Conservation (phyloP, 37 sponge, comb jelly and placozoan genomes). For the Diacarnus erythraeanus region DNA sequence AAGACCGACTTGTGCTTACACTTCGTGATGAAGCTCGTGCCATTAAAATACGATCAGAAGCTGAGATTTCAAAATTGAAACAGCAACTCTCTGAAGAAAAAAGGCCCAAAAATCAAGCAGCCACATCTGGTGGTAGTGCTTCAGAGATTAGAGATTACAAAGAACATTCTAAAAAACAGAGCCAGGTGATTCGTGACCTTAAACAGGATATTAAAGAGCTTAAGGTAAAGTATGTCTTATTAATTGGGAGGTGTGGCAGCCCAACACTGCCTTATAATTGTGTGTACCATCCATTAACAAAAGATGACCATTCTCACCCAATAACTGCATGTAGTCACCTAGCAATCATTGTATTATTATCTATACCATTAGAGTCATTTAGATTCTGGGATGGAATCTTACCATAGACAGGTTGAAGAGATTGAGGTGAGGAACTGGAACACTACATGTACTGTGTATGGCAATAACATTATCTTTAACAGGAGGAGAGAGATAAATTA, state of each 20-base stretch:
- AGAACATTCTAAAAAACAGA: background rate
- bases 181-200: background rate
- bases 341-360: too few species aligned
- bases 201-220: background rate
- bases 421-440: background rate
- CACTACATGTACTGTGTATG: too few species aligned
- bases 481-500: background rate
- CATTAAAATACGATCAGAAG: too few species aligned
- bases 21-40: too few species aligned
- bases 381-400: background rate
- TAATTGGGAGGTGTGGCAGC: background rate
- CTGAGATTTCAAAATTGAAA: background rate
- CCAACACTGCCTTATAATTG: too few species aligned
- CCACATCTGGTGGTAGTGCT: too few species aligned
- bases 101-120: background rate
- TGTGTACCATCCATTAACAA: too few species aligned
- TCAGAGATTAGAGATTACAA: background rate
- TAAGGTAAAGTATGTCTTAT: background rate
- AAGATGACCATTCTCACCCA: too few species aligned
- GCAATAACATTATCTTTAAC: background rate
- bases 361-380: too few species aligned
- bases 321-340: too few species aligned
- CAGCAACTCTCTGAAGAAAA: background rate
- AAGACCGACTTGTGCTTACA: too few species aligned
- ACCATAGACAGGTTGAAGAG: background rate